phyloP scores from a whole-genome alignment of 2,888 invertebrate genomes.

The Tetramorium bicarinatum region DNA sequence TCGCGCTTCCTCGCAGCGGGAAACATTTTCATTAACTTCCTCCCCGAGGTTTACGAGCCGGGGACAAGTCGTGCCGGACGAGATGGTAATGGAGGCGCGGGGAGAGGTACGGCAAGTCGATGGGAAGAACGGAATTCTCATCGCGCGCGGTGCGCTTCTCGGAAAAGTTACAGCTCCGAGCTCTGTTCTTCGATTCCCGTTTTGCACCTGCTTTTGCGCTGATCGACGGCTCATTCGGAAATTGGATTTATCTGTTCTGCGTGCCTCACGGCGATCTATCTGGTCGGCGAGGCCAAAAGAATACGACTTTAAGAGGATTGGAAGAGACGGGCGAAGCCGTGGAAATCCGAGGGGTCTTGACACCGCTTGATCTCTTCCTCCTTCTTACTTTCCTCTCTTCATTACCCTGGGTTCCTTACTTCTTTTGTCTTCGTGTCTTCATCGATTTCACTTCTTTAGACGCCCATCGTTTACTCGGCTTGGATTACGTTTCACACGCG shows the following conservation, averaged over 20 bases:
- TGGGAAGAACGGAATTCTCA: not conserved
- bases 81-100: constrained; percentile 10
- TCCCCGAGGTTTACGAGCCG: constrained; percentile 61
- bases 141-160: not conserved
- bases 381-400: constrained; percentile 62
- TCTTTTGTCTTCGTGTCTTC: constrained; percentile 30
- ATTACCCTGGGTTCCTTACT: constrained; percentile 50
- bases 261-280: constrained; percentile 66
- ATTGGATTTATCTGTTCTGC: constrained; percentile 84
- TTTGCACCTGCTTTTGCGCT: not conserved
- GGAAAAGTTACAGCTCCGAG: not conserved
- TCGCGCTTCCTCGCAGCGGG: constrained; percentile 80
- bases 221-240: constrained; percentile 66
- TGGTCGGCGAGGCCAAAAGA: constrained; percentile 85
- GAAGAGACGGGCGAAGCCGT: constrained; percentile 85
- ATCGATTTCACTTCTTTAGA: constrained; percentile 27
- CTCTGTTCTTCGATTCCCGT: not conserved
- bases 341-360: constrained; percentile 86
- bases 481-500: constrained; percentile 71
- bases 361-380: constrained; percentile 83
- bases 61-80: constrained; percentile 11
- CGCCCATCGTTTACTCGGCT: constrained; percentile 78
- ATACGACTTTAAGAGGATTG: constrained; percentile 86
- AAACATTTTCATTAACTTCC: constrained; percentile 83
- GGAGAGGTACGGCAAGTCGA: not conserved